phyloP scores from a whole-genome alignment of 2,797 vertebrate species.

The Erethizon dorsatum region DNA sequence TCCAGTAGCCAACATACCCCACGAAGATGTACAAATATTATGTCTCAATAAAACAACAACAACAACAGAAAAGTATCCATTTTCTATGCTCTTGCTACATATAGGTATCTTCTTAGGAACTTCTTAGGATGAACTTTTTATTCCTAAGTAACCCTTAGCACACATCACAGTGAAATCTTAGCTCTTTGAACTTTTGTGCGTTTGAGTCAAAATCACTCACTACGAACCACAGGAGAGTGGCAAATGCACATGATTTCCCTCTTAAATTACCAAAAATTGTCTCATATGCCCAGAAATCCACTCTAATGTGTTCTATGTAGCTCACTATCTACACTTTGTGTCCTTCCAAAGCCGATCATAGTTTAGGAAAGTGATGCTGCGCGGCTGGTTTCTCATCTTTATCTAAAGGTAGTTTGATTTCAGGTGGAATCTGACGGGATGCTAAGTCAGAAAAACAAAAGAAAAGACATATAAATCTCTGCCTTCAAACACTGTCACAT shows the following conservation, averaged over 20 bases:
- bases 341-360: neutral
- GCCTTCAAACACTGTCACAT: neutral
- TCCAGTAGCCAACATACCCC: neutral
- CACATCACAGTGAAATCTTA: slow-evolving; percentile 4
- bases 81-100: neutral
- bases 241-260: neutral
- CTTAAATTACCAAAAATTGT: neutral
- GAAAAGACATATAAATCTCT: neutral
- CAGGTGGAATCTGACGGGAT: neutral
- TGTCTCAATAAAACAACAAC: neutral
- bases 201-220: slow-evolving; percentile 20
- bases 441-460: slow-evolving; percentile 22
- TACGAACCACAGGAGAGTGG: neutral
- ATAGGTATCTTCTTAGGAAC: neutral
- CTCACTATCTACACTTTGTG: neutral
- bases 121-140: slow-evolving; percentile 17
- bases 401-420: neutral
- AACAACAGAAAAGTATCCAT: neutral
- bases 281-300: neutral
- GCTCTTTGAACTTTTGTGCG: slow-evolving; percentile 28
- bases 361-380: neutral
- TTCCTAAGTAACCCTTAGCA: neutral
- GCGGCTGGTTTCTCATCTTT: neutral
- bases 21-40: neutral
- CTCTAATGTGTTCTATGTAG: neutral